Evolutionary conservation across 2,888 invertebrate genomes (phyloP).

Genomic region (Eupithecia tripunctaria): DNA sequence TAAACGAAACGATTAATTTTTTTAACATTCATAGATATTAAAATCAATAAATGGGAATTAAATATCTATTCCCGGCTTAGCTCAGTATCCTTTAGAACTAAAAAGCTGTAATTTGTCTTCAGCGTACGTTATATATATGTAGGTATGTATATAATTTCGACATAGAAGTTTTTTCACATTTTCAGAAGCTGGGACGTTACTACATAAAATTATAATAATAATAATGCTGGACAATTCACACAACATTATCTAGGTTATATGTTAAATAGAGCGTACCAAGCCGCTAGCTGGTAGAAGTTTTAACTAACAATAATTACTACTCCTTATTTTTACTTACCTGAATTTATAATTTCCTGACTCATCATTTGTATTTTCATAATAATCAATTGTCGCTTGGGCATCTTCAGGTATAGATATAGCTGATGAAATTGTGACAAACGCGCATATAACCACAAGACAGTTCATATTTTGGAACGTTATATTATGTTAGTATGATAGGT

Average conservation of each 20-base stretch:
- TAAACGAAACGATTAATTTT: not conserved
- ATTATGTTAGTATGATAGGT: not conserved
- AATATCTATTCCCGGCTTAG: not conserved
- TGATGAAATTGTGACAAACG: not conserved
- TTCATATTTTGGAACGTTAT: not conserved
- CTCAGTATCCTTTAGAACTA: not conserved
- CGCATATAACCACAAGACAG: not conserved
- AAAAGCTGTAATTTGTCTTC: not conserved
- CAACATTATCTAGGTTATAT: too few species aligned
- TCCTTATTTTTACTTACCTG: not conserved
- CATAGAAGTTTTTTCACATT: not conserved
- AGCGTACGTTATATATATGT: too few species aligned
- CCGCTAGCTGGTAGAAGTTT: too few species aligned
- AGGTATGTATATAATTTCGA: too few species aligned
- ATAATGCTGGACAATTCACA: too few species aligned
- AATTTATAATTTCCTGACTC: not conserved
- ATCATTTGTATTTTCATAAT: not conserved
- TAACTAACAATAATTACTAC: not conserved
- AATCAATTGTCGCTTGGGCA: constrained; percentile 2
- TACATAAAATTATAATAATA: too few species aligned
- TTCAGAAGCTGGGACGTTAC: not conserved
- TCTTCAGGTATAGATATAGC: not conserved
- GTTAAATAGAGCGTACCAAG: too few species aligned
- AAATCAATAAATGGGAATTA: not conserved
- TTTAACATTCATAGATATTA: not conserved